Conservation (phyloP, 2,797 vertebrate genomes). For the Oophaga sylvatica region DNA sequence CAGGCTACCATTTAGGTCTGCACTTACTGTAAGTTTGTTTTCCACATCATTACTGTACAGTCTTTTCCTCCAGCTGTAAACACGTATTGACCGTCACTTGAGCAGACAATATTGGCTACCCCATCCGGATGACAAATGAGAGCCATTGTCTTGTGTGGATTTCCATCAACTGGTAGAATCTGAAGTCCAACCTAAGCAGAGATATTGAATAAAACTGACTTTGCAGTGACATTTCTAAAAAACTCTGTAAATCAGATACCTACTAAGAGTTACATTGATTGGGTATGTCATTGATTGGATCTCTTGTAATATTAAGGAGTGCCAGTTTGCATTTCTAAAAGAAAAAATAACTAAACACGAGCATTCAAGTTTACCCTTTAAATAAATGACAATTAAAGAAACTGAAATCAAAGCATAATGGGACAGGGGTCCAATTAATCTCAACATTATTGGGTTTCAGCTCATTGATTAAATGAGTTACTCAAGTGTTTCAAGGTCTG, state of each 20-base stretch:
- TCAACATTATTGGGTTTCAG: too few relatives aligned
- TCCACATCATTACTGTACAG: slow-evolving; percentile 82
- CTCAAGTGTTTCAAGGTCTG: too few relatives aligned
- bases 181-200: slow-evolving; percentile 87
- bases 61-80: slow-evolving; percentile 87
- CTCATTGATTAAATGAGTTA: too few relatives aligned
- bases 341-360: not conserved
- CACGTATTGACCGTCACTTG: slow-evolving; percentile 78
- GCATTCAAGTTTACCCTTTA: too few relatives aligned
- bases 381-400: not conserved
- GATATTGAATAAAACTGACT: not conserved
- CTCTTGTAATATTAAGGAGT: not conserved
- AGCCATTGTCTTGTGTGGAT: slow-evolving; percentile 86
- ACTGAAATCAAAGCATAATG: too few relatives aligned
- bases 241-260: not conserved
- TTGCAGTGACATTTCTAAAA: not conserved
- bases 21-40: slow-evolving; percentile 80
- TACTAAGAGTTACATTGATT: not conserved
- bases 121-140: slow-evolving; percentile 84
- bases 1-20: not conserved
- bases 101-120: slow-evolving; percentile 77
- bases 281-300: not conserved
- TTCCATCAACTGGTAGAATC: slow-evolving; percentile 91
- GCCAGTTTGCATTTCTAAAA: too few relatives aligned
- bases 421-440: too few relatives aligned